Evolutionary conservation across 2,113 vertebrate species (phyloP), one percentile per base, ranked within the genome.

Genomic region (Xyrauchen texanus): DNA sequence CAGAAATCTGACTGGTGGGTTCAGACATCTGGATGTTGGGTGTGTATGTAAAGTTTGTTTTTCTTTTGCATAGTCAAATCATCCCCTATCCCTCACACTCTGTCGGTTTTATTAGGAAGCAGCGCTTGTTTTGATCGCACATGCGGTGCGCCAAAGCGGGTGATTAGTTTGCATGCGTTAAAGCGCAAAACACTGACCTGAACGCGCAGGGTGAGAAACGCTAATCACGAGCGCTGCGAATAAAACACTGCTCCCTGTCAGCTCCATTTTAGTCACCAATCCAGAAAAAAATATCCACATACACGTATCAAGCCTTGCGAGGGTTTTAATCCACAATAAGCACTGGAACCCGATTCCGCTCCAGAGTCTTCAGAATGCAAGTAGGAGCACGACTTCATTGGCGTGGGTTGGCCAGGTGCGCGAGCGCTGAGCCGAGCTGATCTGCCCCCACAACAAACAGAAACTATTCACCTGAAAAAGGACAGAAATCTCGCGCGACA

Each of bases 321-420:
- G 52, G 15, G 13, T n/a, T 82, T 66, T 21, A 34, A 67, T 82
- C 70, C 42, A 74, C 44, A 78, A 74, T 66, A 42, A 61, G 55
- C n/a, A 44, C 34, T 5, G n/a, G 46, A 70, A 62, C 52, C 67
- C 8, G 44, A 67, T 44, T 65, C 46, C 61, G 64, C 74, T 76
- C 63, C 78, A 42, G 78, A 73, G 63, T 51, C 42, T 49, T 84
- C 75, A 84, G 51, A 68, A 57, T 66, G 75, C 79, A 65, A 64
- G 82, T 68, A 78, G 64, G 13, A 84, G 79, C 82, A 84, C 67
- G 79, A 81, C 55, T 64, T 51, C 75, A 46, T 47, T 52, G 42
- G 79, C 76, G 82, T 66, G 82, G 70, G 79, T 68, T 77, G 63
- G 45, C 79, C 82, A 81, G 82, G 82, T 84, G 82, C 79, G 72